A percentile compares a stretch with the other conserved stretches of the same genome.
Conservation (phyloP, 2,797 vertebrate species). For the Tachyglossus aculeatus region DNA sequence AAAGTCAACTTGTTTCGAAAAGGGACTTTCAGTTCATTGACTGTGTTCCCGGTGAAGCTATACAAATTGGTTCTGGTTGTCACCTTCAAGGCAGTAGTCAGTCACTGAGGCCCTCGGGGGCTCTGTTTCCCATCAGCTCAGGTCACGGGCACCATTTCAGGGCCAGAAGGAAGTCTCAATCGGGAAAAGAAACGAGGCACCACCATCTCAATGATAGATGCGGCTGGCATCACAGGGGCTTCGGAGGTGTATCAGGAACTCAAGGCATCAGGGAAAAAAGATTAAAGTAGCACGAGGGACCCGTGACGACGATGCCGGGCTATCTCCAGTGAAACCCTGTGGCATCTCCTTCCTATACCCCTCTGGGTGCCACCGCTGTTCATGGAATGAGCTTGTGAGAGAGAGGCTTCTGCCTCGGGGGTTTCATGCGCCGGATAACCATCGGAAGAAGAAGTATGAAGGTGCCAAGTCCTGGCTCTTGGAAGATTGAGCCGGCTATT, state of each 20-base stretch:
- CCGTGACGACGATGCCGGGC: background rate
- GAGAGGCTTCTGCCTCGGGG: background rate
- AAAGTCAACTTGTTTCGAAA: conserved; percentile 4
- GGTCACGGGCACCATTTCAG: too few relatives aligned
- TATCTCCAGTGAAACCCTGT: background rate
- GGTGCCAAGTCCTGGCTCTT: conserved; percentile 7
- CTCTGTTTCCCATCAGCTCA: too few relatives aligned
- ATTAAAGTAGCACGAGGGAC: background rate
- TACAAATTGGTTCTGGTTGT: conserved; percentile 12
- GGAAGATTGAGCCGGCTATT: conserved; percentile 2
- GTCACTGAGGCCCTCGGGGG: too few relatives aligned
- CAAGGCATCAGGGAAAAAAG: conserved; percentile 19
- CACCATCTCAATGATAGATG: too few relatives aligned
- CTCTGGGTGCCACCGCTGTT: background rate
- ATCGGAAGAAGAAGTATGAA: background rate
- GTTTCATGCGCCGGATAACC: background rate
- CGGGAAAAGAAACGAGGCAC: too few relatives aligned
- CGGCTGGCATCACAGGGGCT: too few relatives aligned
- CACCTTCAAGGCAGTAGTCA: background rate
- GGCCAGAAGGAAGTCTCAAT: too few relatives aligned
- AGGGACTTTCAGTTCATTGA: conserved; percentile 22
- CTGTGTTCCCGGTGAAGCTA: conserved; percentile 6
- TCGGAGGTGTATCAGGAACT: too few relatives aligned
- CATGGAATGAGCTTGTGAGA: background rate
- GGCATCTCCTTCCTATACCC: background rate